Conservation (phyloP, 2,797 vertebrate genomes). For the Chrosomus eos region DNA sequence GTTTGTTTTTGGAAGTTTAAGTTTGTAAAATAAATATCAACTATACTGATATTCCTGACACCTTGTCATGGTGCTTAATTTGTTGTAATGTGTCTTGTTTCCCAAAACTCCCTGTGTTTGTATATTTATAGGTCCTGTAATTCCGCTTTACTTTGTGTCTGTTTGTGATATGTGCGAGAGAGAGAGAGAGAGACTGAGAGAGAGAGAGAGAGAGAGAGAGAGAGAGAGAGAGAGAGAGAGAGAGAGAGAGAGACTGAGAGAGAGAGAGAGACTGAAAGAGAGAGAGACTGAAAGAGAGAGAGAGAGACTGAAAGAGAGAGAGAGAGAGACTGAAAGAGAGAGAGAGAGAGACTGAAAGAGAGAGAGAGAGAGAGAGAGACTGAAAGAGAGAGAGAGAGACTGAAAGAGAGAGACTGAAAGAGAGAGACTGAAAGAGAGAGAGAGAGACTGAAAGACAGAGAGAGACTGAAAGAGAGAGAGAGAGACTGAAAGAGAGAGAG, state of each 20-base stretch:
- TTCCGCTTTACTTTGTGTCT: not conserved
- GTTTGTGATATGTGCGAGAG: not conserved
- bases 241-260: not conserved
- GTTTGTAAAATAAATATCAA: too few relatives aligned
- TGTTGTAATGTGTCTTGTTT: not conserved
- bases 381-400: slow-evolving; percentile 19
- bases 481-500: too few relatives aligned
- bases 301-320: too few relatives aligned
- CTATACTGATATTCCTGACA: too few relatives aligned
- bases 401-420: too few relatives aligned
- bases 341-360: not conserved
- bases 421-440: not conserved
- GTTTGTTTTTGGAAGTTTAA: too few relatives aligned
- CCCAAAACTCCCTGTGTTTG: not conserved
- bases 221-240: slow-evolving; percentile 31
- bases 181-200: not conserved
- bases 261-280: slow-evolving; percentile 30
- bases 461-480: slow-evolving; percentile 1
- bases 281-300: not conserved
- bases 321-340: slow-evolving; percentile 2
- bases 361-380: slow-evolving; percentile 9
- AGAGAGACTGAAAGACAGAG: too few relatives aligned
- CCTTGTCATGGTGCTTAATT: not conserved
- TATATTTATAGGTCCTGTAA: slow-evolving; percentile 21
- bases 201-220: slow-evolving; percentile 13